Conservation (phyloP, 2,113 vertebrate genomes). For the Alectura lathami region DNA sequence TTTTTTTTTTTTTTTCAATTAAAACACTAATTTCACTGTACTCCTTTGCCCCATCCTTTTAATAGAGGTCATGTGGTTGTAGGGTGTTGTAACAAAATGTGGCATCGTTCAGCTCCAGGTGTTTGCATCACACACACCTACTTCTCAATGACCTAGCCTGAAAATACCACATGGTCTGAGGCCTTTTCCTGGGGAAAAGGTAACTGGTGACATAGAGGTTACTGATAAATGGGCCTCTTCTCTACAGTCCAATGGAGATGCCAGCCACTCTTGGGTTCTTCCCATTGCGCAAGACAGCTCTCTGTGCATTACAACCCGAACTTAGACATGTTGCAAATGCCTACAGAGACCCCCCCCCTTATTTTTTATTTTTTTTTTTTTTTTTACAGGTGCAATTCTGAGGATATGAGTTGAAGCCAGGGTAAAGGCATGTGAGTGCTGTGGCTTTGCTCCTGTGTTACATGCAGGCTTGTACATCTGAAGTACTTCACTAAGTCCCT, state of each 20-base stretch:
- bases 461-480: neutral
- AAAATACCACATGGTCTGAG: neutral
- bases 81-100: neutral
- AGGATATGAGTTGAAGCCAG: neutral
- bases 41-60: neutral
- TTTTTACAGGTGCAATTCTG: neutral
- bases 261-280: neutral
- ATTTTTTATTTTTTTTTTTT: no score
- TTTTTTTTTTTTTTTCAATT: neutral
- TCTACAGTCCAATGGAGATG: neutral
- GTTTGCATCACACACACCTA: neutral
- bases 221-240: neutral
- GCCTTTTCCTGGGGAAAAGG: neutral
- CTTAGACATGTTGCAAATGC: neutral
- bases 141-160: neutral
- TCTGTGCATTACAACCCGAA: neutral
- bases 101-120: neutral
- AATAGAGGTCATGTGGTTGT: neutral
- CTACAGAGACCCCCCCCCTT: neutral
- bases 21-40: neutral
- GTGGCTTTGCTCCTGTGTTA: neutral
- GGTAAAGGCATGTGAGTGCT: neutral
- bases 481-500: neutral
- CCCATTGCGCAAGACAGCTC: neutral
- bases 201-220: neutral